These are phyloP conservation scores for Meloidogyne chitwoodi DNA, from an alignment of 1,140 invertebrate genomes.

Conservation along the genomic window DNA sequence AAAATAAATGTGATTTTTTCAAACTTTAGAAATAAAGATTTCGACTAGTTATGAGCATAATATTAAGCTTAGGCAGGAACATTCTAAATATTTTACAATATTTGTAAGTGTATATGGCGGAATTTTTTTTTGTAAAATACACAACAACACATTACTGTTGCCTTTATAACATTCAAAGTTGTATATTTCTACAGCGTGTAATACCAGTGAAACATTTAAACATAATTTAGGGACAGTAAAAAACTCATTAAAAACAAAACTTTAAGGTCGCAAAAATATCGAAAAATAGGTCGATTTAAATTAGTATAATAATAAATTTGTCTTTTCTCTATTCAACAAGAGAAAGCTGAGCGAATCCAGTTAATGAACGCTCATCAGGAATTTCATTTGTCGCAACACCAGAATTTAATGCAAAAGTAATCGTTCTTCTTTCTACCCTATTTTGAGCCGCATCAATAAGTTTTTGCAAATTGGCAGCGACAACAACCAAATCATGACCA, in stretches of 20 bases:
- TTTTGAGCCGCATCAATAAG: conserved; percentile 70
- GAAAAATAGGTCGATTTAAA: neutral
- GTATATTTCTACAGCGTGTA: too few relatives aligned
- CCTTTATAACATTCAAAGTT: too few relatives aligned
- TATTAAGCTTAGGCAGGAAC: neutral
- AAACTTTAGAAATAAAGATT: neutral
- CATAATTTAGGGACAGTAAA: neutral
- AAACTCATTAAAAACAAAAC: neutral
- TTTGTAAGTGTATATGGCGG: neutral
- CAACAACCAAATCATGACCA: conserved; percentile 79
- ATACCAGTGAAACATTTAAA: neutral
- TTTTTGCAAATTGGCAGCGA: conserved; percentile 84
- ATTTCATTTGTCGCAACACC: conserved; percentile 75
- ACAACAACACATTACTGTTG: neutral
- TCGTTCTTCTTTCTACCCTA: conserved; percentile 64
- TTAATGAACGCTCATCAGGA: conserved; percentile 84
- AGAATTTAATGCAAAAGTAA: conserved; percentile 80
- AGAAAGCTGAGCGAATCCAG: conserved; percentile 93
- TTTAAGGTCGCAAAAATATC: neutral
- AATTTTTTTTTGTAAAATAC: neutral
- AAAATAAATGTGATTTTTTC: too few relatives aligned
- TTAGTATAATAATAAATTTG: neutral
- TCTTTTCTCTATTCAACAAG: conserved; percentile 42
- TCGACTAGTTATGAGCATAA: neutral
- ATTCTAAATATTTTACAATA: neutral